Conservation (phyloP, 2,888 invertebrate species). For the Eledone cirrhosa region DNA sequence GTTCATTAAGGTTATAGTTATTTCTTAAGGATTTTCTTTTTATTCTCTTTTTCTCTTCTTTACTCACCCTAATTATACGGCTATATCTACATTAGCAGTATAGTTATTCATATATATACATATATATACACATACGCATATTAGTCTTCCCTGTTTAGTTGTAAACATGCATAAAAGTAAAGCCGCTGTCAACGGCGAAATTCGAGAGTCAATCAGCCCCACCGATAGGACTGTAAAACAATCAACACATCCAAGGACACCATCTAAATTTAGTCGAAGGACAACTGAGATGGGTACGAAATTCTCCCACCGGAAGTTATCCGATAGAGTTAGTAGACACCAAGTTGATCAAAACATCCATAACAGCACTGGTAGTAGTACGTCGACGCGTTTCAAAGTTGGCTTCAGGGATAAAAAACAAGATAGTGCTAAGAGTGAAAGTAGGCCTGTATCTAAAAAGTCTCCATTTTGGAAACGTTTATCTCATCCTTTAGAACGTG, state of each 20-base stretch:
- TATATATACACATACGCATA: slow-evolving; percentile 16
- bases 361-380: slow-evolving; percentile 1
- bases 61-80: not conserved
- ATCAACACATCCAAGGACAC: slow-evolving; percentile 1
- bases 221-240: slow-evolving; percentile 19
- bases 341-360: slow-evolving; percentile 14
- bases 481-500: slow-evolving; percentile 21
- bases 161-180: slow-evolving; percentile 27
- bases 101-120: slow-evolving; percentile 6
- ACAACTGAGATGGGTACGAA: slow-evolving; percentile 10
- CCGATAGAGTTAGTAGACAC: slow-evolving; percentile 12
- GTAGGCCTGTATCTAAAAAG: not conserved
- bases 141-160: not conserved
- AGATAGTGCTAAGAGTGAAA: slow-evolving; percentile 12
- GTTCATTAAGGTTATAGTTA: not conserved
- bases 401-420: slow-evolving; percentile 20
- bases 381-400: not conserved
- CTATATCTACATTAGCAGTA: not conserved
- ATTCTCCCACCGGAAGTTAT: slow-evolving; percentile 25
- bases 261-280: not conserved
- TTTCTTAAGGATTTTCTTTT: not conserved
- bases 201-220: slow-evolving; percentile 22
- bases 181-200: slow-evolving; percentile 27
- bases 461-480: slow-evolving; percentile 18
- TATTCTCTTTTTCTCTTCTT: not conserved